These are phyloP conservation scores for Morinoia aosen DNA, from an alignment of 2,888 invertebrate species.

Conservation along the genomic window DNA sequence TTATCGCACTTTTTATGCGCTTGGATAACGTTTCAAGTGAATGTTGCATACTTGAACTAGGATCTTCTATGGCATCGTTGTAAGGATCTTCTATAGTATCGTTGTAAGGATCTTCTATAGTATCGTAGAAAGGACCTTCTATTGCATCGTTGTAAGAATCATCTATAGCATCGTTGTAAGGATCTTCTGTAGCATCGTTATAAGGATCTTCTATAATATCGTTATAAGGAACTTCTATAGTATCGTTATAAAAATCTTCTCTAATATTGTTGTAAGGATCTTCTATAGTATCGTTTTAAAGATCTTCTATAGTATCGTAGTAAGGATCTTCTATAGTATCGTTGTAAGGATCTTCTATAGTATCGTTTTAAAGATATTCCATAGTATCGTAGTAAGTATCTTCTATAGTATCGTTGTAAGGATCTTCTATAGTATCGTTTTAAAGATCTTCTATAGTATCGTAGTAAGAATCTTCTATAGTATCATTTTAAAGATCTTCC, in stretches of 20 bases:
- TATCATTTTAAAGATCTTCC: no score
- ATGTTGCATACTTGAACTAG: no score
- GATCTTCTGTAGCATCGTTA: neutral
- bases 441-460: no score
- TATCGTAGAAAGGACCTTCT: no score
- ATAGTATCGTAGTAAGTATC: neutral
- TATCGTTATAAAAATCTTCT: neutral
- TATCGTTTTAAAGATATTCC: neutral
- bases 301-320: no score
- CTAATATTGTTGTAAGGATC: neutral
- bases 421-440: neutral
- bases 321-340: neutral
- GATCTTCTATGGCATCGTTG: no score
- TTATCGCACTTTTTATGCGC: no score
- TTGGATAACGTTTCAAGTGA: no score
- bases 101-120: no score
- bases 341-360: neutral
- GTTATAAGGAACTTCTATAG: neutral
- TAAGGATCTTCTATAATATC: neutral
- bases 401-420: neutral
- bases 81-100: no score
- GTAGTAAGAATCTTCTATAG: no score
- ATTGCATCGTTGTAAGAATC: neutral
- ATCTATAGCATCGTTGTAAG: neutral
- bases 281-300: neutral